Conservation (phyloP, 2,888 invertebrate genomes). For the Ennomos quercinarius region DNA sequence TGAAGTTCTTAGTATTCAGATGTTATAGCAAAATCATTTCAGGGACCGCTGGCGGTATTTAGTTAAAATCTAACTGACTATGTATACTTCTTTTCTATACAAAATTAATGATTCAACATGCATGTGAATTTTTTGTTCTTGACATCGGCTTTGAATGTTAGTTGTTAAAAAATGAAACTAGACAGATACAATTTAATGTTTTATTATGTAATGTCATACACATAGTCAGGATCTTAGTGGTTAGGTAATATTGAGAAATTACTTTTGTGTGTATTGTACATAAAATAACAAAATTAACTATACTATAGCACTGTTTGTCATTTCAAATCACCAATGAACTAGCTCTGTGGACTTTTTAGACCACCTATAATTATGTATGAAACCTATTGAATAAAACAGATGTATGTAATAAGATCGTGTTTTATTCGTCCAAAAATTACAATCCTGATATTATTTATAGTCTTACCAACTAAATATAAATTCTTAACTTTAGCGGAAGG, state of each 20-base stretch:
- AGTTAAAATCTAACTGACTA: constrained; percentile 47
- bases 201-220: constrained; percentile 33
- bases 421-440: constrained; percentile 28
- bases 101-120: constrained; percentile 39
- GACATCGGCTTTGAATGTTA: constrained; percentile 57
- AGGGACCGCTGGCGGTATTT: constrained; percentile 73
- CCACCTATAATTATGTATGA: constrained; percentile 76
- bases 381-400: constrained; percentile 78
- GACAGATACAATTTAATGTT: constrained; percentile 30
- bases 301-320: constrained; percentile 70
- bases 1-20: constrained; percentile 22
- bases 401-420: constrained; percentile 48
- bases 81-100: constrained; percentile 44
- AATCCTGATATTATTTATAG: constrained; percentile 1
- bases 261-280: constrained; percentile 66
- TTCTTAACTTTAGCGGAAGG: constrained; percentile 7
- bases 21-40: constrained; percentile 27
- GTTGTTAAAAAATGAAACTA: constrained; percentile 35
- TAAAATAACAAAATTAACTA: constrained; percentile 62
- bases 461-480: constrained; percentile 19
- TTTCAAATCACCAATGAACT: constrained; percentile 72
- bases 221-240: constrained; percentile 55
- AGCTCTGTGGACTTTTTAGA: constrained; percentile 67
- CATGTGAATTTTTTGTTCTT: constrained; percentile 57
- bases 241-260: constrained; percentile 55